Conservation (phyloP, 53 echinoderm and acorn worm species). For the Holothuria scabra region DNA sequence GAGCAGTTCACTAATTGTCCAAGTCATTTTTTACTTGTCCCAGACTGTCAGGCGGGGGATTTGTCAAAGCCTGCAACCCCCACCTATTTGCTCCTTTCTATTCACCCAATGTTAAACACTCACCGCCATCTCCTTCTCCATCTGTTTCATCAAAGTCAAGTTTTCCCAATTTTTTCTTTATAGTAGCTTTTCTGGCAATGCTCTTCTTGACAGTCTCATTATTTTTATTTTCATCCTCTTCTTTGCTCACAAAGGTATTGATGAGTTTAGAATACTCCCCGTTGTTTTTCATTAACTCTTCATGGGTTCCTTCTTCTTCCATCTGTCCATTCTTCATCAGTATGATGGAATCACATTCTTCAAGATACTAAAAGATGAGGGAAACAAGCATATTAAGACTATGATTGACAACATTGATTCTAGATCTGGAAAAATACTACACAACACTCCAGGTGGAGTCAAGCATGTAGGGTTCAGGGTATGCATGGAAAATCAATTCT, state of each 20-base stretch:
- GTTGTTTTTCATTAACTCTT: constrained; percentile 53
- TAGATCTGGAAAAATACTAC: no score
- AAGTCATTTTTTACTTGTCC: no score
- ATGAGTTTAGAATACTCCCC: constrained; percentile 82
- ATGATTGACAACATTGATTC: no score
- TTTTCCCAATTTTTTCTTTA: neutral
- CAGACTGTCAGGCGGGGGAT: no score
- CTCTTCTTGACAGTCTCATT: constrained; percentile 28
- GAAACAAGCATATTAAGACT: neutral
- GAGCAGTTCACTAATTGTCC: no score
- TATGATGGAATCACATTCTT: constrained; percentile 83
- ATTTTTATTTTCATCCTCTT: constrained; percentile 59
- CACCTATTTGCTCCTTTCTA: no score
- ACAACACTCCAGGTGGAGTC: no score
- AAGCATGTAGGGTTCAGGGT: no score
- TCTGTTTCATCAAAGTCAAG: constrained; percentile 34
- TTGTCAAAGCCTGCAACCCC: no score
- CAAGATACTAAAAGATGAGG: constrained; percentile 66
- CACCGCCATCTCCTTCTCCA: constrained; percentile 12
- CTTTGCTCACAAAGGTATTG: constrained; percentile 62
- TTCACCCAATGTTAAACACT: neutral
- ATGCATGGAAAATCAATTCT: no score
- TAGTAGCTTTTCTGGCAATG: no score
- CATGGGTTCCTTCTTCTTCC: constrained; percentile 77
- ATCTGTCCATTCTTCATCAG: constrained; percentile 83